phyloP scores from a whole-genome alignment of 2,888 invertebrate species.

The Calliphora vomitoria region DNA sequence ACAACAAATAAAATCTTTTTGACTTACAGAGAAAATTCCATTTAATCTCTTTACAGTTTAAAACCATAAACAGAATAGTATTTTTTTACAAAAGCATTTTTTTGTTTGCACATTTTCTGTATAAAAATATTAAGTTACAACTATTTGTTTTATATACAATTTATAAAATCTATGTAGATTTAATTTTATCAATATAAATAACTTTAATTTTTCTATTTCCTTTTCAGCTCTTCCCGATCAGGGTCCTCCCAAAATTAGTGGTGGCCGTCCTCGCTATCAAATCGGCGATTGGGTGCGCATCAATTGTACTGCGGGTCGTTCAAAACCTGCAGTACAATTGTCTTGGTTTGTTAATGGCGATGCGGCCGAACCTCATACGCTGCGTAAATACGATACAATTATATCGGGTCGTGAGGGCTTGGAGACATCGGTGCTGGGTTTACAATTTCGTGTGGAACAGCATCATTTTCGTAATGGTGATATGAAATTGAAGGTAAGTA shows the following conservation, averaged over 20 bases:
- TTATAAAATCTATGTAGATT: too few relatives aligned
- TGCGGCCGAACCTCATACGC: constrained; percentile 83
- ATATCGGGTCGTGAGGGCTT: constrained; percentile 87
- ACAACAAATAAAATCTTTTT: not conserved
- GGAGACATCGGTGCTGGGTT: constrained; percentile 88
- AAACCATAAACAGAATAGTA: not conserved
- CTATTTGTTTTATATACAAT: not conserved
- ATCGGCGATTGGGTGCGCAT: constrained; percentile 87
- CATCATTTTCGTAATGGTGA: constrained; percentile 90
- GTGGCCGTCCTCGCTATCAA: constrained; percentile 87
- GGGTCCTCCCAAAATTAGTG: constrained; percentile 87
- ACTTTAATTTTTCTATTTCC: constrained; percentile 15
- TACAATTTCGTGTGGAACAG: constrained; percentile 88
- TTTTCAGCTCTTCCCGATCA: constrained; percentile 86
- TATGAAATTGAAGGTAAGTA: constrained; percentile 88
- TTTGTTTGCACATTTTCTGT: too few relatives aligned
- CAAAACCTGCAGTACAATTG: constrained; percentile 87
- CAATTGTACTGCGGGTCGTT: constrained; percentile 88
- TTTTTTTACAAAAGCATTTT: too few relatives aligned
- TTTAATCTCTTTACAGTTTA: constrained; percentile 22
- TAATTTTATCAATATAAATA: not conserved
- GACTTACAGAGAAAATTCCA: constrained; percentile 19
- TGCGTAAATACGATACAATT: constrained; percentile 85
- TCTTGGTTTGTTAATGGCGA: constrained; percentile 88
- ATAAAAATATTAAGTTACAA: too few relatives aligned